These are phyloP conservation scores for Chondrosia reniformis DNA, from an alignment of 37 sponge, comb jelly and placozoan genomes.

Conservation along the genomic window DNA sequence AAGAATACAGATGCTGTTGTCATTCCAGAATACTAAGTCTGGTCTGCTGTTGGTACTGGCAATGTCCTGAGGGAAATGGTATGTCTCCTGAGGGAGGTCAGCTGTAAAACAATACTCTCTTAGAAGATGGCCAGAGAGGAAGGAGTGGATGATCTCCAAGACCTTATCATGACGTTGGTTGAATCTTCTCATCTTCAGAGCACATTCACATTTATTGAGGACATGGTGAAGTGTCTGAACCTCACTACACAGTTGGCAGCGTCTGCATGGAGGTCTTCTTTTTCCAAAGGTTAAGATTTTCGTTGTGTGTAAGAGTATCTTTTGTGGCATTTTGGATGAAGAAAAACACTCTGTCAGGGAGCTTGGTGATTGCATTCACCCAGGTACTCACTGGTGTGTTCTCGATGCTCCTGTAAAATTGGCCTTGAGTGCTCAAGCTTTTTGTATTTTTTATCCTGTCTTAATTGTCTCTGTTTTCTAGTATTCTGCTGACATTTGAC, in stretches of 20 bases:
- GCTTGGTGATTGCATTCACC: background rate
- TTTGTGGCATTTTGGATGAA: background rate
- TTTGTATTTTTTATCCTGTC: background rate
- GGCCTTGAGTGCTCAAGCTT: background rate
- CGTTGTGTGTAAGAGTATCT: background rate
- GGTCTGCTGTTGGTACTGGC: background rate
- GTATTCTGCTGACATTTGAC: background rate
- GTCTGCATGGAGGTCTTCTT: background rate
- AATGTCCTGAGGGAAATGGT: background rate
- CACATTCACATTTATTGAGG: background rate
- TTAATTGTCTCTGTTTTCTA: background rate
- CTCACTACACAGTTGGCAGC: background rate
- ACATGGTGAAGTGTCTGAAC: background rate
- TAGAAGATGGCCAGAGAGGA: background rate
- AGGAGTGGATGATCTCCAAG: background rate
- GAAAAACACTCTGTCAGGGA: background rate
- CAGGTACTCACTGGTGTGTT: background rate
- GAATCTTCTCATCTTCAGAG: background rate
- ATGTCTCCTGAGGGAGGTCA: background rate
- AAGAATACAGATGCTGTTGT: background rate
- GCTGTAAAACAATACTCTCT: background rate
- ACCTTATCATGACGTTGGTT: background rate
- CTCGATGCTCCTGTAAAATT: background rate
- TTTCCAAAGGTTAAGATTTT: background rate
- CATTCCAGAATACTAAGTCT: background rate